Conservation (phyloP, 2,797 vertebrate species). For the Spinibarbus caldwelli region DNA sequence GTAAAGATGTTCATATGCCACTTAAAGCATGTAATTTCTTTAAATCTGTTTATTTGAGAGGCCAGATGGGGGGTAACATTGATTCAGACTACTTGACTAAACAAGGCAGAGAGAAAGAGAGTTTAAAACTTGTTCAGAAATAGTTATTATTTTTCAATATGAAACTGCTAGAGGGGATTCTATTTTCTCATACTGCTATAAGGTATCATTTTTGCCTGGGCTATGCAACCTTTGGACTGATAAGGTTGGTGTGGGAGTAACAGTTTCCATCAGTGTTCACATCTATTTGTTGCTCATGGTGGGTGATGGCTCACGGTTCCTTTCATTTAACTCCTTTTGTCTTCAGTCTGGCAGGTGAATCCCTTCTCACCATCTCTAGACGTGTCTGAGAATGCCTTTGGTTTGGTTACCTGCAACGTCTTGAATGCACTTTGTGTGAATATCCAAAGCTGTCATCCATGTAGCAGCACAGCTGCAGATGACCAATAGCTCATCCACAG, state of each 20-base stretch:
- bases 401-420: neutral
- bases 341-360: constrained; percentile 21
- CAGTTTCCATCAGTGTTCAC: constrained; percentile 16
- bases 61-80: neutral
- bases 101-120: too few species aligned
- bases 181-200: neutral
- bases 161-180: neutral
- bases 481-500: neutral
- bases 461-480: neutral
- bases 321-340: constrained; percentile 15
- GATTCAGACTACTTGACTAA: too few species aligned
- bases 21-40: neutral
- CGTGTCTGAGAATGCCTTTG: constrained; percentile 12
- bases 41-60: neutral
- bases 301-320: neutral
- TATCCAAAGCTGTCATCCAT: neutral
- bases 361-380: constrained; percentile 20
- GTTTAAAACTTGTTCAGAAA: too few species aligned
- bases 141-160: too few species aligned
- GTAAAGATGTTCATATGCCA: neutral
- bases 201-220: neutral
- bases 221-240: neutral
- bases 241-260: neutral
- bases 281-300: constrained; percentile 1
- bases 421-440: constrained; percentile 7